Percentiles rank a stretch among this genome's conserved stretches.
These are phyloP conservation scores for Mythimna loreyi DNA, from an alignment of 2,888 invertebrate genomes.

Conservation along the genomic window DNA sequence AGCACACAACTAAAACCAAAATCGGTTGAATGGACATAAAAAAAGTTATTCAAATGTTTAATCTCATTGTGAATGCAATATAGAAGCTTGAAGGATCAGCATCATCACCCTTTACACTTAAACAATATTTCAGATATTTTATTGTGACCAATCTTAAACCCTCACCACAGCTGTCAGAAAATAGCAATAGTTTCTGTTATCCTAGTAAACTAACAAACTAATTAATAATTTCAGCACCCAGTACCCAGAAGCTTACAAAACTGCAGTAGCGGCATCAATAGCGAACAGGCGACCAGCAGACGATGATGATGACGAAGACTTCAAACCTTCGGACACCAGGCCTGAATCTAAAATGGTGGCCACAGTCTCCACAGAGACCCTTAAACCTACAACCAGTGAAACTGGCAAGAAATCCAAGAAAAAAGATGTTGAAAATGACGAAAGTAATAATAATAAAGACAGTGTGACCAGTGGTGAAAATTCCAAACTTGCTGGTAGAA, in stretches of 20 bases:
- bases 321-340: conserved; percentile 73
- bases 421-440: conserved; percentile 70
- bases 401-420: conserved; percentile 76
- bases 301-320: conserved; percentile 83
- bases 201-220: neutral
- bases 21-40: no score
- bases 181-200: no score
- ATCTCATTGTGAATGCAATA: no score
- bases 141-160: no score
- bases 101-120: no score
- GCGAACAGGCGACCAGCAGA: conserved; percentile 83
- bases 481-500: conserved; percentile 65
- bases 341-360: conserved; percentile 86
- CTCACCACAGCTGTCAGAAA: no score
- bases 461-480: conserved; percentile 73
- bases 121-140: no score
- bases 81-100: no score
- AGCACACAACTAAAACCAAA: no score
- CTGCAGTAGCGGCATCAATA: conserved; percentile 89
- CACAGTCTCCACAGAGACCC: conserved; percentile 86
- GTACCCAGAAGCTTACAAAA: conserved; percentile 93
- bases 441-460: conserved; percentile 76
- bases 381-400: conserved; percentile 83
- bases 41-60: no score
- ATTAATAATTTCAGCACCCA: conserved; percentile 83